phyloP scores from a whole-genome alignment of 2,113 vertebrate genomes.

The Oceanites oceanicus region DNA sequence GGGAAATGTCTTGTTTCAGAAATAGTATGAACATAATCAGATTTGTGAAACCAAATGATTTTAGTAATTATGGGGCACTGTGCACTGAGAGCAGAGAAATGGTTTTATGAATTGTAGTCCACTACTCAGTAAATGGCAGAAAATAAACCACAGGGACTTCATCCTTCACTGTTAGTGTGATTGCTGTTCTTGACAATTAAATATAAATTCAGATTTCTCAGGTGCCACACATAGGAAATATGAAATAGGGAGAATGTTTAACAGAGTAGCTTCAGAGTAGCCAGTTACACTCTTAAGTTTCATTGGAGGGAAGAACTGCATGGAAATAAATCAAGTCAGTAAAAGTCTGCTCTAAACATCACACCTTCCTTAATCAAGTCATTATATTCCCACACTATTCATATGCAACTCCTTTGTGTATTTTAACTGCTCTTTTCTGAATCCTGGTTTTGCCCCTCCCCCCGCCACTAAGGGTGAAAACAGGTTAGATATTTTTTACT shows the following conservation, averaged over 20 bases:
- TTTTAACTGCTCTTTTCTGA: background rate
- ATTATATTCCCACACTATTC: background rate
- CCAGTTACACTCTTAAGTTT: background rate
- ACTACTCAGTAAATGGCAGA: background rate
- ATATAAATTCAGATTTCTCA: background rate
- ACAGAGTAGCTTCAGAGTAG: background rate
- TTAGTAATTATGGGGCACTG: background rate
- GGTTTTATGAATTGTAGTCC: slow-evolving; percentile 16
- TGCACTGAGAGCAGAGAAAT: background rate
- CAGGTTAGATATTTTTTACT: background rate
- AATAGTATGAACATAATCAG: slow-evolving; percentile 33
- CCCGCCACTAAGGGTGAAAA: background rate
- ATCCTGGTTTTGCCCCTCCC: background rate
- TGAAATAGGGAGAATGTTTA: background rate
- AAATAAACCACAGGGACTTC: background rate
- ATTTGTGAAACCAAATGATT: slow-evolving; percentile 46
- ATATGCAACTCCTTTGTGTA: background rate
- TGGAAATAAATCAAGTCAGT: background rate
- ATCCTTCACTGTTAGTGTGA: background rate
- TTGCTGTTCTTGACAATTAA: background rate
- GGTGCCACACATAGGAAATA: background rate
- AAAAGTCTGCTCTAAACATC: background rate
- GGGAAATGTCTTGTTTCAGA: slow-evolving; percentile 54
- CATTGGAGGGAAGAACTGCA: background rate
- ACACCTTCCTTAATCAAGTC: background rate